phyloP scores from a whole-genome alignment of 2,797 vertebrate species.

The Calcarius lapponicus region DNA sequence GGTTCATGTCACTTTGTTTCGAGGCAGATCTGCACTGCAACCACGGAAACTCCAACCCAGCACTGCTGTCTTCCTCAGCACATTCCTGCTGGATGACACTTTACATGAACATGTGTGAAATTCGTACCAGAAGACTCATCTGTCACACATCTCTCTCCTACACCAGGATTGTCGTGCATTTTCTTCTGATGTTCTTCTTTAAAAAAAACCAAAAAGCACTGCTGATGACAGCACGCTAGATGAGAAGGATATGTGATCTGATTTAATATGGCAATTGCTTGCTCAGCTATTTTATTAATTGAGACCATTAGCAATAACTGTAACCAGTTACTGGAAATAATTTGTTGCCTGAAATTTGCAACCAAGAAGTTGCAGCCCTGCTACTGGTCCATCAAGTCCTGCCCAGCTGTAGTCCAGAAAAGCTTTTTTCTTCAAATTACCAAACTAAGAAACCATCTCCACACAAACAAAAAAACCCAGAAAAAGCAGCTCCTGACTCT shows the following conservation, averaged over 20 bases:
- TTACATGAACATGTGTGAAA: neutral
- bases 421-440: neutral
- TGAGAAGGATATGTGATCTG: constrained; percentile 20
- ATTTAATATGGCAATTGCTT: neutral
- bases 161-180: neutral
- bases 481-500: neutral
- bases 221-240: constrained; percentile 15
- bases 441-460: neutral
- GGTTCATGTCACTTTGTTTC: neutral
- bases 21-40: neutral
- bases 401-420: neutral
- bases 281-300: constrained; percentile 27
- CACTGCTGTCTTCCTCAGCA: constrained; percentile 3
- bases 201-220: neutral
- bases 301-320: neutral
- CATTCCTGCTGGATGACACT: constrained; percentile 39
- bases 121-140: neutral
- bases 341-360: neutral
- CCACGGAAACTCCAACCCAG: neutral
- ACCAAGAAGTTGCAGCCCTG: neutral
- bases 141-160: neutral
- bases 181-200: neutral
- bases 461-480: neutral
- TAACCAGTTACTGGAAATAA: neutral
- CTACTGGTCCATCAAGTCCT: neutral